Conservation (phyloP, 2,113 vertebrate genomes). For the Microcebus griseorufus region DNA sequence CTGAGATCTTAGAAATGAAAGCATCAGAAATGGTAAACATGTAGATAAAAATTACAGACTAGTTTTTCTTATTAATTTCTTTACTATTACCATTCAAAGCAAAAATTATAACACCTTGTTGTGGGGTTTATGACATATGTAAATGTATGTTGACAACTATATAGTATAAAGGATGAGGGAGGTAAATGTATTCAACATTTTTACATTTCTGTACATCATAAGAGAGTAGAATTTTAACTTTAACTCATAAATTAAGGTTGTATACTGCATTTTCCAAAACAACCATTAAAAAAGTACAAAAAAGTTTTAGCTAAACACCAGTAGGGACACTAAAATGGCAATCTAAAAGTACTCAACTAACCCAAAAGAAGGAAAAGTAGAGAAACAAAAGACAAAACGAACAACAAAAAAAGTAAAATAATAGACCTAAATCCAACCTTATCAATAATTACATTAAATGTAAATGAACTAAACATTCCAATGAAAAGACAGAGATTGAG, state of each 20-base stretch:
- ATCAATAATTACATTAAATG: neutral
- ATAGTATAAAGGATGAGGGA: neutral
- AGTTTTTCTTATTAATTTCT: slow-evolving; percentile 26
- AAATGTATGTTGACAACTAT: neutral
- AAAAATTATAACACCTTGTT: neutral
- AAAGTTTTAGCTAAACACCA: neutral
- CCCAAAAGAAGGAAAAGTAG: neutral
- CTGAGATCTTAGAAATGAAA: neutral
- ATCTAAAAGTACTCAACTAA: neutral
- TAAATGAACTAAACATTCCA: slow-evolving; percentile 1
- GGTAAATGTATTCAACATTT: neutral
- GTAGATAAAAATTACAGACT: neutral
- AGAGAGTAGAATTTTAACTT: neutral
- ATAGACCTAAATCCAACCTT: neutral
- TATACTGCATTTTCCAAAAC: neutral
- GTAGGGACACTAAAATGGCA: neutral
- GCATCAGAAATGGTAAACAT: neutral
- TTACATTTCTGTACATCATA: neutral
- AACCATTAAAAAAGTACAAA: neutral
- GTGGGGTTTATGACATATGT: neutral
- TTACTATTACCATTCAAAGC: slow-evolving; percentile 3
- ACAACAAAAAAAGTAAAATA: neutral
- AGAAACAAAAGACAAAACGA: neutral
- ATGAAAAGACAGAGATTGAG: neutral
- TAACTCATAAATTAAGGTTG: neutral